Conservation (phyloP, 2,113 vertebrate species). For the Haemorhous mexicanus region DNA sequence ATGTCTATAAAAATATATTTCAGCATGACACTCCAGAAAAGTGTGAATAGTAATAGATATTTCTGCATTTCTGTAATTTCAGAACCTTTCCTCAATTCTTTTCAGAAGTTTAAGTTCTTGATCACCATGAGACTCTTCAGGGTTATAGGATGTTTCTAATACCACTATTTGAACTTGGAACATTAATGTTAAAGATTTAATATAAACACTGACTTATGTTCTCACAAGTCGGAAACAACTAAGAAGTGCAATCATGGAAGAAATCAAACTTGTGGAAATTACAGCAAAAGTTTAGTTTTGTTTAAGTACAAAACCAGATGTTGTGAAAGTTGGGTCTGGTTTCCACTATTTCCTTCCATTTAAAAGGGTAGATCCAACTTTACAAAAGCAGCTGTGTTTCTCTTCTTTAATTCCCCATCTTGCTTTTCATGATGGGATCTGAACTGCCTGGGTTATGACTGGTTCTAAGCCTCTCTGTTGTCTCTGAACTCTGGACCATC, state of each 20-base stretch:
- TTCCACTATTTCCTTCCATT: neutral
- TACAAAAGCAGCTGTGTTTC: neutral
- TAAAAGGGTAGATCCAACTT: neutral
- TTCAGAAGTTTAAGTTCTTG: neutral
- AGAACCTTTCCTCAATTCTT: neutral
- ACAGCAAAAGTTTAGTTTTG: neutral
- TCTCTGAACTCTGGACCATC: neutral
- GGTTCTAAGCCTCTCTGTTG: neutral
- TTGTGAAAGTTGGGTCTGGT: neutral
- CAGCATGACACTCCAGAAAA: neutral
- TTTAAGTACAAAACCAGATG: neutral
- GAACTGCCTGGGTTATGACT: neutral
- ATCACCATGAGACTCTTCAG: neutral
- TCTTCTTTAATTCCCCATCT: neutral
- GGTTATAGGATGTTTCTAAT: neutral
- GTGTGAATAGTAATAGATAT: neutral
- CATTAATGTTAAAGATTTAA: neutral
- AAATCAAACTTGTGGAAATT: neutral
- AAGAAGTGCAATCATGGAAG: neutral
- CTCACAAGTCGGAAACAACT: neutral
- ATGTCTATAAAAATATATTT: neutral
- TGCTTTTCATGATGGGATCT: neutral
- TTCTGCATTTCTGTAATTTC: neutral
- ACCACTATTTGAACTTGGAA: neutral
- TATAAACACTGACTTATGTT: accelerated